A percentile compares a stretch with the other conserved stretches of the same genome.
Conservation (phyloP, 1,140 invertebrate species). For the Pentalonia nigronervosa region DNA sequence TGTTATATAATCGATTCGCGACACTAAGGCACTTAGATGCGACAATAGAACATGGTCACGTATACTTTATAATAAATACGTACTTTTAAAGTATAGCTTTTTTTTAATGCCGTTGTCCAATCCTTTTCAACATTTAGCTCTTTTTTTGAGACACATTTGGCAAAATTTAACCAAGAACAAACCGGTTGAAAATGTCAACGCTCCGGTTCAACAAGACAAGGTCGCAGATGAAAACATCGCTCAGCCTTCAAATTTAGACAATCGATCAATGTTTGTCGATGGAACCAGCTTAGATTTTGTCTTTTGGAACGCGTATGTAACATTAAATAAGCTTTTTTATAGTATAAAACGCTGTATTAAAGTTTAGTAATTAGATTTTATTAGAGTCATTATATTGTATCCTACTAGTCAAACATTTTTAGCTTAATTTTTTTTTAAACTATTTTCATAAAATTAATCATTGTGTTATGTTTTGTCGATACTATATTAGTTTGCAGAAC, state of each 20-base stretch:
- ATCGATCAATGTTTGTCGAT: neutral
- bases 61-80: too few species aligned
- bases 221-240: neutral
- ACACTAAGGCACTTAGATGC: too few species aligned
- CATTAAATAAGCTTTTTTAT: too few species aligned
- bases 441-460: neutral
- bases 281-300: neutral
- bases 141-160: neutral
- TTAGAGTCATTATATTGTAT: neutral
- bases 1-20: too few species aligned
- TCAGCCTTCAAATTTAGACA: neutral
- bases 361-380: neutral
- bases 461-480: neutral
- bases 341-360: neutral
- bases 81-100: neutral
- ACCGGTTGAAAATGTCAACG: neutral
- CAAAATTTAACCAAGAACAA: neutral
- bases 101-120: neutral
- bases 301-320: constrained; percentile 23
- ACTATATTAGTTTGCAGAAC: neutral
- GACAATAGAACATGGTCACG: too few species aligned
- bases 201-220: neutral
- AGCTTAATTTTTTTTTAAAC: neutral
- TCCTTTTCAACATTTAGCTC: neutral
- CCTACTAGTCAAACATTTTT: neutral